Base-by-base conservation (phyloP, 2,113 vertebrate genomes). In the Brachyhypopomus occidentalis region DNA sequence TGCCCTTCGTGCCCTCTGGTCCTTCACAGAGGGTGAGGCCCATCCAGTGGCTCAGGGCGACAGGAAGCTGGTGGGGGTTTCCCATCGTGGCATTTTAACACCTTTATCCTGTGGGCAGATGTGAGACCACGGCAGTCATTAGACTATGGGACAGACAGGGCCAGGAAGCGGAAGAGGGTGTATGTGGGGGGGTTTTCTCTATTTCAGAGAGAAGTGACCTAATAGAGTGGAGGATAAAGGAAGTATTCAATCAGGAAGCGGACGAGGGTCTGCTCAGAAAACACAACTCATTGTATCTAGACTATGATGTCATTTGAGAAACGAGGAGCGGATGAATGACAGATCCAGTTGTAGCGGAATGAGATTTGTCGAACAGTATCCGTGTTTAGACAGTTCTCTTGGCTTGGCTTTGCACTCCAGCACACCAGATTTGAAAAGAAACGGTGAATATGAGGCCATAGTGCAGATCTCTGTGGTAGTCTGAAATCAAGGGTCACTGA, bases 281-380 rank as follows among this genome's bases (percentile, higher is more conserved):
- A 91, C 84, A 89, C 79, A 72, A 58, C 71, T 34, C 85, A 86
- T 90, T 93, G 90, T 92, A 59, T 70, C 36, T 52, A 36, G 62
- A 77, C 70, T 84, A 55, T 88, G 89, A 92, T 87, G 84, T 82
- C 81, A 87, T 84, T 89, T 76, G 80, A 79, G 62, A 55, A 71
- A 85, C 72, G 66, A 25, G 36, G 59, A 67, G 30, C 0, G 17
- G 16, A 67, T 19, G 41, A 41, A 41, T 41, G 41, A 41, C 2
- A 52, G 41, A 41, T 41, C 12, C 45, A 52, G 45, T 12, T 12
- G 45, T 12, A 14, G 45, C 12, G 8, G 45, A 52, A 12, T 52
- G 45, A 52, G 45, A 41, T 41, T 7, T 41, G 41, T 9, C 41
- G 9, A 52, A 52, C 45, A 52, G 11, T 52, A 45, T 52, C 8